Conservation (phyloP, 2,888 invertebrate species). For the Augochlorella aurata region DNA sequence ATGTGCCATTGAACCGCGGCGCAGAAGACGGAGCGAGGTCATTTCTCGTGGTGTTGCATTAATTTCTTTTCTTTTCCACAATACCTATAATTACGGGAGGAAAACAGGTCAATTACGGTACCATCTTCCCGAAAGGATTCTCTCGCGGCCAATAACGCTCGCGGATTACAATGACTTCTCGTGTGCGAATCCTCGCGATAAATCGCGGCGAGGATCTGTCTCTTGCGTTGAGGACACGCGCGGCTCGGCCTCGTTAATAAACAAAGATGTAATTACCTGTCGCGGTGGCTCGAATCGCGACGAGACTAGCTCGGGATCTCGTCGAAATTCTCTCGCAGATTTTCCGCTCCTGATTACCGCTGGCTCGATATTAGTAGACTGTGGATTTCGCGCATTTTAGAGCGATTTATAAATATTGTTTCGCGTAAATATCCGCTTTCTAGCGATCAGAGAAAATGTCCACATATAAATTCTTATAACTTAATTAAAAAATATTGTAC, state of each 20-base stretch:
- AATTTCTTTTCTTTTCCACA: neutral
- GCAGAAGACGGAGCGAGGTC: neutral
- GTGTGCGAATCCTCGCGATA: constrained; percentile 4
- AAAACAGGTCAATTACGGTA: constrained; percentile 11
- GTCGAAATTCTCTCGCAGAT: constrained; percentile 21
- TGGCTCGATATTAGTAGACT: neutral
- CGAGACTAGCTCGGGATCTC: neutral
- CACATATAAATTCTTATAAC: no score
- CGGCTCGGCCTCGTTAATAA: constrained; percentile 33
- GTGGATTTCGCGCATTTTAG: no score
- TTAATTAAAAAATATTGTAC: no score
- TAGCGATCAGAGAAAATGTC: no score
- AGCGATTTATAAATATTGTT: no score
- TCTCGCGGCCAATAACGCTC: neutral
- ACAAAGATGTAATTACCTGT: constrained; percentile 38
- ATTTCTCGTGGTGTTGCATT: neutral
- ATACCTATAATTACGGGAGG: constrained; percentile 6
- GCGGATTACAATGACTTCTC: constrained; percentile 3
- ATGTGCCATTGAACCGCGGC: neutral
- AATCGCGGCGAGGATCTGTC: neutral
- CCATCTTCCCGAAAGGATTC: neutral
- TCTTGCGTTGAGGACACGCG: neutral
- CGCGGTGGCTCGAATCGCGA: neutral
- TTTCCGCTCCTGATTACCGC: constrained; percentile 22
- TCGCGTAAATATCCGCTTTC: no score